Base-by-base conservation (phyloP, 1,140 invertebrate species). In the Cyrtorhinus lividipennis region DNA sequence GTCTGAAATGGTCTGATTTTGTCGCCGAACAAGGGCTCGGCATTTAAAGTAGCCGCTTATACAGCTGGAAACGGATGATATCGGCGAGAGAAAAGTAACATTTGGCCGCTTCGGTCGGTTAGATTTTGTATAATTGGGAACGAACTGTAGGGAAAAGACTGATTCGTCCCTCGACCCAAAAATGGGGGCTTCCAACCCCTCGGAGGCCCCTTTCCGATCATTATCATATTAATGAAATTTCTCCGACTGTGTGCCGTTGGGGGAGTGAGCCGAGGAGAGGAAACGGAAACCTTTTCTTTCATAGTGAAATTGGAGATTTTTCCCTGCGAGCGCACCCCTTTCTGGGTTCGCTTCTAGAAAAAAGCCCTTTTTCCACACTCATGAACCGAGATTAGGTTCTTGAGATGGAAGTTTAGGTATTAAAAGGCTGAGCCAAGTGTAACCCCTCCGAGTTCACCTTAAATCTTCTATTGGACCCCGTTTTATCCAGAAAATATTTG, bases 141-240 rank as follows among this genome's bases (percentile, higher is more conserved):
- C n/a, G n/a, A n/a, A n/a, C n/a, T n/a, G n/a, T n/a, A n/a, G n/a
- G n/a, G n/a, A n/a, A n/a, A n/a, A n/a, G n/a, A n/a, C n/a, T n/a
- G n/a, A n/a, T n/a, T n/a, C n/a, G n/a, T n/a, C n/a, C n/a, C n/a
- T n/a, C n/a, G n/a, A n/a, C n/a, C n/a, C n/a, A n/a, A n/a, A n/a
- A n/a, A n/a, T n/a, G n/a, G n/a, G n/a, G n/a, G n/a, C n/a, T n/a
- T n/a, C n/a, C n/a, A n/a, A n/a, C n/a, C n/a, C n/a, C n/a, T n/a
- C n/a, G n/a, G n/a, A n/a, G n/a, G n/a, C 57, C 57, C 20, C 57
- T 25, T 23, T 23, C 56, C 13, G 24, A 59, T 59, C 57, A 59
- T 59, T 59, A 59, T 59, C 57, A 59, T 59, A 59, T 59, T 59
- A 59, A 59, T 59, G 57, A 59, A 59, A 59, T 59, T 38, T 59